A percentile compares a stretch with the other conserved stretches of the same genome.
These are phyloP conservation scores for Portunus trituberculatus DNA, from an alignment of 1,140 invertebrate genomes.

Conservation along the genomic window DNA sequence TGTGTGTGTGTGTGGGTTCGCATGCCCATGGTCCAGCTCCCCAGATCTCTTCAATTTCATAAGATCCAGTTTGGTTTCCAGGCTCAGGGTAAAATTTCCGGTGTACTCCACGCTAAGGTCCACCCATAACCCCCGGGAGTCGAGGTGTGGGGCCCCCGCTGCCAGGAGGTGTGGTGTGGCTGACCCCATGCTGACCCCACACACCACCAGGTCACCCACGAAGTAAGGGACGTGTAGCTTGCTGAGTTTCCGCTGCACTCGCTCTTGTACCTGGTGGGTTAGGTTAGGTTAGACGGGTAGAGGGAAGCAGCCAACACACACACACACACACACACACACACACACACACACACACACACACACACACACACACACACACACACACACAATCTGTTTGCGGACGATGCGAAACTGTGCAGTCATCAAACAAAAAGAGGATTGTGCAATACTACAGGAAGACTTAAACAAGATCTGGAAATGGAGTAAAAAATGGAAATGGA, in stretches of 20 bases:
- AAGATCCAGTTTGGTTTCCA: conserved; percentile 97
- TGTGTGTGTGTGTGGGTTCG: too few species aligned
- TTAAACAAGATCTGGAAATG: too few species aligned
- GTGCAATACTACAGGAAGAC: too few species aligned
- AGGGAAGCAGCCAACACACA: neutral
- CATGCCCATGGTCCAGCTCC: conserved; percentile 27
- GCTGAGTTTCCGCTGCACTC: conserved; percentile 92
- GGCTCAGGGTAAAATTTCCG: conserved; percentile 92
- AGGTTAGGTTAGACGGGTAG: neutral
- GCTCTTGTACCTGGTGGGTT: conserved; percentile 84
- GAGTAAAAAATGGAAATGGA: too few species aligned
- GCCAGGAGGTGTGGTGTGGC: conserved; percentile 89
- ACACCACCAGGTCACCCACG: conserved; percentile 90
- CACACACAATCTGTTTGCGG: too few species aligned
- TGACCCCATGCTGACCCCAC: conserved; percentile 88
- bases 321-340: too few species aligned
- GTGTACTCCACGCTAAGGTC: conserved; percentile 95
- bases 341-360: too few species aligned
- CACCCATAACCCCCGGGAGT: conserved; percentile 95
- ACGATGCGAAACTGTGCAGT: too few species aligned
- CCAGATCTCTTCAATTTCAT: conserved; percentile 87
- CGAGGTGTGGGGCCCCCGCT: conserved; percentile 87
- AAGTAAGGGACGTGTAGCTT: conserved; percentile 90
- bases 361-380: too few species aligned
- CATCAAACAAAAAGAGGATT: too few species aligned